These are phyloP conservation scores for Archips crataeganus DNA, from an alignment of 2,888 invertebrate species.

Conservation along the genomic window DNA sequence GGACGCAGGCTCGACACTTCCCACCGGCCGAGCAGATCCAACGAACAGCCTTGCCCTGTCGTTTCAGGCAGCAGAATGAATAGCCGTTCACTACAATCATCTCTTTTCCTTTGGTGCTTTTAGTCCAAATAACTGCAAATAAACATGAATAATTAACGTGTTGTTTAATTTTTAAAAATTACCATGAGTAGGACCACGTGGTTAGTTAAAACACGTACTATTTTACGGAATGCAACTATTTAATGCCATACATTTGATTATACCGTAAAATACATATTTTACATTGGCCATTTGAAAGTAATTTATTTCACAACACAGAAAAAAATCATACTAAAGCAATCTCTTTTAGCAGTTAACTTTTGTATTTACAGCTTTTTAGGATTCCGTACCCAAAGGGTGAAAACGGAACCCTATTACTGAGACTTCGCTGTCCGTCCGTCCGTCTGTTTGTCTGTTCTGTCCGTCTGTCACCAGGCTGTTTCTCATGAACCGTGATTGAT, in stretches of 20 bases:
- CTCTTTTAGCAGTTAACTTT: neutral
- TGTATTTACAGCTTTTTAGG: neutral
- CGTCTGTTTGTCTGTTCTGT: too few relatives aligned
- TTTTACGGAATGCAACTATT: neutral
- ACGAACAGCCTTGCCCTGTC: neutral
- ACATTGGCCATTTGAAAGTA: too few relatives aligned
- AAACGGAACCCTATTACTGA: too few relatives aligned
- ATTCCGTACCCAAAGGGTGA: too few relatives aligned
- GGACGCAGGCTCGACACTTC: slow-evolving; percentile 1
- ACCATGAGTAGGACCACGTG: too few relatives aligned
- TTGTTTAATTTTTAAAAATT: too few relatives aligned
- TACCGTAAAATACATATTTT: neutral
- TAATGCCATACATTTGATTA: neutral
- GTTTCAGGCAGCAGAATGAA: slow-evolving; percentile 30
- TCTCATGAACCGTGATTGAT: too few relatives aligned
- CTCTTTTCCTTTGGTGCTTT: neutral
- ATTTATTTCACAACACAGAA: neutral
- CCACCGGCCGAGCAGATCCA: slow-evolving; percentile 9
- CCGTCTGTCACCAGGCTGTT: too few relatives aligned
- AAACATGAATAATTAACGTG: neutral
- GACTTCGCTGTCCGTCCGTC: too few relatives aligned
- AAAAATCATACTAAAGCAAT: neutral
- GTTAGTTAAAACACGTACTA: neutral
- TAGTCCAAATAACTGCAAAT: neutral
- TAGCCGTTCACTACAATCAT: slow-evolving; percentile 34